Evolutionary conservation across 1,140 invertebrate genomes (phyloP).

Genomic region (Mactra quadrangularis): DNA sequence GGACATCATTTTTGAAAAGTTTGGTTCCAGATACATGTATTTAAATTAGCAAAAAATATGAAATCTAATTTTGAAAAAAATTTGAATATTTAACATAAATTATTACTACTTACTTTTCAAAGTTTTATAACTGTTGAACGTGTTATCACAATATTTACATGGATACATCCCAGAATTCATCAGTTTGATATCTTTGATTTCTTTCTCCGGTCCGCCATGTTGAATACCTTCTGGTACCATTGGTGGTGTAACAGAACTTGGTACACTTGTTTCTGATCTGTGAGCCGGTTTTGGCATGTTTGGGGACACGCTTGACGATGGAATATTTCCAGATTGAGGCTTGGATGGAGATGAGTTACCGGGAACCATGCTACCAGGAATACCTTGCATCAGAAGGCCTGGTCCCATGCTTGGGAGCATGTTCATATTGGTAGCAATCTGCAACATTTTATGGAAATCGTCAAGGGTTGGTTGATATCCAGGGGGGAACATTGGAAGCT

Average conservation of each 20-base stretch:
- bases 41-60: too few species aligned
- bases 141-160: conserved; percentile 91
- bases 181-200: conserved; percentile 53
- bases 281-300: conserved; percentile 39
- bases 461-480: conserved; percentile 53
- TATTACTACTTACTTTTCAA: conserved; percentile 79
- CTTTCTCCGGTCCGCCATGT: conserved; percentile 22
- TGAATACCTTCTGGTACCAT: background rate
- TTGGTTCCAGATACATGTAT: too few species aligned
- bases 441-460: conserved; percentile 68
- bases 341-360: conserved; percentile 31
- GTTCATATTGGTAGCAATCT: conserved; percentile 64
- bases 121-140: conserved; percentile 93
- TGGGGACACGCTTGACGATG: background rate
- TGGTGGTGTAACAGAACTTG: background rate
- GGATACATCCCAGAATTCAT: conserved; percentile 85
- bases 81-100: too few species aligned
- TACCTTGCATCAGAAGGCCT: conserved; percentile 42
- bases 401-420: conserved; percentile 58
- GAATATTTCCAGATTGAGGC: background rate
- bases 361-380: background rate
- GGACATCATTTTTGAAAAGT: too few species aligned
- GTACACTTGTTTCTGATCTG: background rate
- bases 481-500: conserved; percentile 43
- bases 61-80: too few species aligned